phyloP scores from a whole-genome alignment of 2,888 invertebrate genomes.

The Drosophila rellima region DNA sequence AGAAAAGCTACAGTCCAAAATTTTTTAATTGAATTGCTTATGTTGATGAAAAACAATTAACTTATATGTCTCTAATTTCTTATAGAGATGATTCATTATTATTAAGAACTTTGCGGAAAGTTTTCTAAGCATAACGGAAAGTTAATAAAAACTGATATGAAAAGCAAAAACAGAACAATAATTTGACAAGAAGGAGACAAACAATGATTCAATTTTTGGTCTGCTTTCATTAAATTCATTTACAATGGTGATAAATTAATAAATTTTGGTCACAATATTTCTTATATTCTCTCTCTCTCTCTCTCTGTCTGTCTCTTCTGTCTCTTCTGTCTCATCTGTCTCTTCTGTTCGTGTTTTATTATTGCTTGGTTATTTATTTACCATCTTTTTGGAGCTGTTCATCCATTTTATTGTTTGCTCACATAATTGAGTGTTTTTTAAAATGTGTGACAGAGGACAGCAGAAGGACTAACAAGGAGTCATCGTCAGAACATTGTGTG shows the following conservation, averaged over 20 bases:
- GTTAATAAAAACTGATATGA: background rate
- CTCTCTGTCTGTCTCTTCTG: no score
- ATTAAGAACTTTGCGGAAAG: background rate
- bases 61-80: background rate
- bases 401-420: slow-evolving; percentile 69
- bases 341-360: slow-evolving; percentile 5
- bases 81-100: background rate
- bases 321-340: no score
- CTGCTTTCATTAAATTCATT: slow-evolving; percentile 19
- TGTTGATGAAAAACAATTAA: background rate
- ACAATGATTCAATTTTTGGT: background rate
- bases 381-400: slow-evolving; percentile 29
- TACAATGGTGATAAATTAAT: slow-evolving; percentile 45
- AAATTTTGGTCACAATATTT: slow-evolving; percentile 24
- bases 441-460: slow-evolving; percentile 23
- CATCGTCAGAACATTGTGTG: slow-evolving; percentile 41
- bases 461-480: slow-evolving; percentile 15
- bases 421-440: slow-evolving; percentile 75
- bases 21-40: background rate
- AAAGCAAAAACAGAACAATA: slow-evolving; percentile 3
- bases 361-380: slow-evolving; percentile 38
- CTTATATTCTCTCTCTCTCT: background rate
- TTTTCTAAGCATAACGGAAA: background rate
- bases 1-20: background rate
- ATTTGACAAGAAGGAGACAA: background rate